Evolutionary conservation across 2,113 vertebrate genomes (phyloP).

Genomic region (Trochalopteron elliotii): DNA sequence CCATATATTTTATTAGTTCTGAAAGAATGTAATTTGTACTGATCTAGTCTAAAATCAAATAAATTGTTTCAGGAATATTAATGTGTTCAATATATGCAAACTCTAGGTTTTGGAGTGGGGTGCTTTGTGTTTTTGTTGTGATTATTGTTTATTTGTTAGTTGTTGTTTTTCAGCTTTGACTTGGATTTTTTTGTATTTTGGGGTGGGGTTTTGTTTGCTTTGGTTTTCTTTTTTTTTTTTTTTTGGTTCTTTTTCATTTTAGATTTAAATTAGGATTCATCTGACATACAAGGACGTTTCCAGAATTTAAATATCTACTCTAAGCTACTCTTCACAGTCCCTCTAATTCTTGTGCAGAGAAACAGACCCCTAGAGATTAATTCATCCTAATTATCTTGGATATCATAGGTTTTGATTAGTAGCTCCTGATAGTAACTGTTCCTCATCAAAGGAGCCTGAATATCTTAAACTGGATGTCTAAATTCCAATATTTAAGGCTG

Average conservation of each 20-base stretch:
- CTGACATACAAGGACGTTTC: accelerated
- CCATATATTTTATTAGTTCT: neutral
- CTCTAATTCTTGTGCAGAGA: neutral
- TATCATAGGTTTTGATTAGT: neutral
- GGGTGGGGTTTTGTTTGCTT: neutral
- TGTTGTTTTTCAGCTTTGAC: neutral
- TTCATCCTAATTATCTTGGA: neutral
- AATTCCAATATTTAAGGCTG: neutral
- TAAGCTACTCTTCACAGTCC: neutral
- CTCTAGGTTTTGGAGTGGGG: accelerated
- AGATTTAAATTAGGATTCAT: neutral
- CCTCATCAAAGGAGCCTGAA: neutral
- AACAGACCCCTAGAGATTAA: neutral
- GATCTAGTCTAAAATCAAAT: neutral
- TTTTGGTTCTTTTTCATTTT: neutral
- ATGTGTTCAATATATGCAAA: neutral
- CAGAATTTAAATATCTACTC: neutral
- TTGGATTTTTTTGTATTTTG: neutral
- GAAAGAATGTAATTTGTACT: neutral
- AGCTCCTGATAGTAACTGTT: neutral
- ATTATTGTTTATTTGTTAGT: neutral
- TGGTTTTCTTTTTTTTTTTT: neutral
- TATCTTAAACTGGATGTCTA: neutral
- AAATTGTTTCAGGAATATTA: neutral
- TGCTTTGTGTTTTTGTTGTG: neutral